Evolutionary conservation across 2,113 vertebrate genomes (phyloP).

Genomic region (Reinhardtius hippoglossoides): DNA sequence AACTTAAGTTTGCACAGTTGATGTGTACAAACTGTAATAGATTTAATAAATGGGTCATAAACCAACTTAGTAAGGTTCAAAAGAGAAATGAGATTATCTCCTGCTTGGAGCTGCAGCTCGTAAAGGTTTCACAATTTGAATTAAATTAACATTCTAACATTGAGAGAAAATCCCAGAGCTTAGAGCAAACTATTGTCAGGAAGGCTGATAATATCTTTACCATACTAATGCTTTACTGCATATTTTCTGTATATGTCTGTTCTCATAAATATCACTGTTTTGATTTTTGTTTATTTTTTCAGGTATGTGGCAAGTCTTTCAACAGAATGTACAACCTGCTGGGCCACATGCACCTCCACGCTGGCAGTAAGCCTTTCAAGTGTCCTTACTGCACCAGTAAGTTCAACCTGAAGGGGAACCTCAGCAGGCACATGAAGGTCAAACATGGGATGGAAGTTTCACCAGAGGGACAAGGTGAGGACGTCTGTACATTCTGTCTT

Average conservation of each 20-base stretch:
- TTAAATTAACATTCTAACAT: background rate
- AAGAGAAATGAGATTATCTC: background rate
- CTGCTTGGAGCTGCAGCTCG: too few relatives aligned
- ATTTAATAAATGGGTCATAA: too few relatives aligned
- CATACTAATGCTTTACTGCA: background rate
- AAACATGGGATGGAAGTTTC: slow-evolving; percentile 97
- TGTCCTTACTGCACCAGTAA: slow-evolving; percentile 99
- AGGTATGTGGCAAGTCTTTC: slow-evolving; percentile 98
- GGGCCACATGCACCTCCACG: slow-evolving; percentile 98
- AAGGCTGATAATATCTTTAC: slow-evolving; percentile 6
- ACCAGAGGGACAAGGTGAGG: slow-evolving; percentile 93
- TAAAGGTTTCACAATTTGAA: background rate
- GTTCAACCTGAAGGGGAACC: slow-evolving; percentile 99
- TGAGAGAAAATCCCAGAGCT: slow-evolving; percentile 5
- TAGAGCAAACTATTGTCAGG: background rate
- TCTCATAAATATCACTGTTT: background rate
- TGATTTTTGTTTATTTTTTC: background rate
- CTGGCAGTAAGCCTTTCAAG: slow-evolving; percentile 98
- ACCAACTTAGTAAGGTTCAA: too few relatives aligned
- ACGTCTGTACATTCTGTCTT: background rate
- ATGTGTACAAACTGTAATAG: too few relatives aligned
- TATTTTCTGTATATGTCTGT: background rate
- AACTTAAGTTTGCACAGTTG: too few relatives aligned
- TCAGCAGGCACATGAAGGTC: slow-evolving; percentile 99
- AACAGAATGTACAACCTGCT: slow-evolving; percentile 99